Conservation (phyloP, 2,113 vertebrate species). For the Gasterosteus aculeatus region DNA sequence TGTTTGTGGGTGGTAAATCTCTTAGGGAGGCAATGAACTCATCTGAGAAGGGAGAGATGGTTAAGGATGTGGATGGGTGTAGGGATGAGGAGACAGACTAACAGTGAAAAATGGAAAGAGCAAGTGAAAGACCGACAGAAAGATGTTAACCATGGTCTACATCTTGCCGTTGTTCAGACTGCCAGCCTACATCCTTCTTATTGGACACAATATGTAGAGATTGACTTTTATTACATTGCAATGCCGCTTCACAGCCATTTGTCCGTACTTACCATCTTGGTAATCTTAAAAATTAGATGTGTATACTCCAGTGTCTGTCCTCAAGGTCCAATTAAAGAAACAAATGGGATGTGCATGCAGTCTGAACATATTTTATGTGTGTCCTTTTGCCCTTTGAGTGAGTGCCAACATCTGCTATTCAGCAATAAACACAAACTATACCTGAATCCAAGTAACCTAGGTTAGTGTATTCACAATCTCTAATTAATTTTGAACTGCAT, state of each 20-base stretch:
- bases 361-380: background rate
- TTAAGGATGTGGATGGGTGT: slow-evolving; percentile 9
- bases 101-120: background rate
- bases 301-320: background rate
- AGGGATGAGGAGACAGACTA: background rate
- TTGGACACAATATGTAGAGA: background rate
- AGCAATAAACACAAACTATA: background rate
- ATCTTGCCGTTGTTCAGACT: background rate
- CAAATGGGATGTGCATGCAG: background rate
- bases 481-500: background rate
- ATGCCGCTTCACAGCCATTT: background rate
- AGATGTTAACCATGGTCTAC: background rate
- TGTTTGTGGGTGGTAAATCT: slow-evolving; percentile 51
- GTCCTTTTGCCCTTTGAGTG: background rate
- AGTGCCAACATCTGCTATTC: background rate
- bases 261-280: background rate
- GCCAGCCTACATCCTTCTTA: background rate
- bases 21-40: slow-evolving; percentile 53
- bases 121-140: background rate
- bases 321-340: background rate
- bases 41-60: slow-evolving; percentile 34
- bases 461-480: background rate
- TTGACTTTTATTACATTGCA: background rate
- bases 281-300: too few species aligned
- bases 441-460: background rate